These are phyloP conservation scores for Lepus americanus DNA, from an alignment of 2,113 vertebrate species.

Conservation along the genomic window DNA sequence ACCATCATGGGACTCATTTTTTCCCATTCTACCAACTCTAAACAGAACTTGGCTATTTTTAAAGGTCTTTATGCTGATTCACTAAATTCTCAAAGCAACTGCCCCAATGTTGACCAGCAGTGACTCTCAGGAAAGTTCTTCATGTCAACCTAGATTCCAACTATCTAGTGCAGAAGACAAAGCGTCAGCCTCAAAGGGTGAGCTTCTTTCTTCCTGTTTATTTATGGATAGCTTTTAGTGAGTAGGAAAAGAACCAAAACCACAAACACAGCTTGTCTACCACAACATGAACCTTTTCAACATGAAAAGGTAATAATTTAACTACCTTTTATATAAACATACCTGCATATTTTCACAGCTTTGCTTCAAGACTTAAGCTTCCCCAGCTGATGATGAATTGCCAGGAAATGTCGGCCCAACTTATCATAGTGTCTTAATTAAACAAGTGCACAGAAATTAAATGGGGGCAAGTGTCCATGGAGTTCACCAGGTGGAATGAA, in stretches of 20 bases:
- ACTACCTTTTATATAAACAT: conserved; percentile 62
- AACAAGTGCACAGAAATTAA: conserved; percentile 61
- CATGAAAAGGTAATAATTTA: conserved; percentile 49
- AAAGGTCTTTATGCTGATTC: background rate
- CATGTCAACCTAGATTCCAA: background rate
- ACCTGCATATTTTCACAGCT: conserved; percentile 75
- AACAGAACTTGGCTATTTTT: background rate
- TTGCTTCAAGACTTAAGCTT: conserved; percentile 56
- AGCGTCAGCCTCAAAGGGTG: background rate
- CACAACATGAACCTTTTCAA: conserved; percentile 44
- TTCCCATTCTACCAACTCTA: background rate
- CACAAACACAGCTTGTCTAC: conserved; percentile 37
- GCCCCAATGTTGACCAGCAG: background rate
- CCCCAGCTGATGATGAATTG: conserved; percentile 65
- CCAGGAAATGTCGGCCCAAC: conserved; percentile 64
- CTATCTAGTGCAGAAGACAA: background rate
- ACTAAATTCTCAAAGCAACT: background rate
- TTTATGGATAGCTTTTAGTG: conserved; percentile 30
- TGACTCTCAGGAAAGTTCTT: conserved; percentile 23
- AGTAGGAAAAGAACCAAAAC: conserved; percentile 10
- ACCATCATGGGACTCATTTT: background rate
- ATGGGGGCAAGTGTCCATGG: background rate
- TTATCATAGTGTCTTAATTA: conserved; percentile 71
- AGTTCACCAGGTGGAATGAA: conserved; percentile 62
- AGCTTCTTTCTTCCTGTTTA: conserved; percentile 37